Conservation (phyloP, 1,140 invertebrate genomes). For the Zaprionus nigranus region DNA sequence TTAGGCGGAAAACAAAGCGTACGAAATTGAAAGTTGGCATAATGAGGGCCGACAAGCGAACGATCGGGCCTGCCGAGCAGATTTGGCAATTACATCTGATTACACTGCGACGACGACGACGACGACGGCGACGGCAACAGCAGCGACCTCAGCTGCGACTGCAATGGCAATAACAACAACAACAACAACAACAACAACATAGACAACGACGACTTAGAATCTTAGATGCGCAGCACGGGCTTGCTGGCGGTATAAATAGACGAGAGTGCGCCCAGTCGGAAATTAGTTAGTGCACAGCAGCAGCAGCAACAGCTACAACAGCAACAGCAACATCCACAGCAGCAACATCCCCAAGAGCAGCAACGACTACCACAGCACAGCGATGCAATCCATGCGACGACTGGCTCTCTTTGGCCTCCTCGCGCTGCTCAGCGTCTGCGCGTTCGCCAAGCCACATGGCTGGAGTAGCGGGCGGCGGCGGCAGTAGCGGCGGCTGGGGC, state of each 20-base stretch:
- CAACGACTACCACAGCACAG: conserved; percentile 39
- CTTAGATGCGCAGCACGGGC: conserved; percentile 49
- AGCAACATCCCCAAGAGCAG: background rate
- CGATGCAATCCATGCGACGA: conserved; percentile 64
- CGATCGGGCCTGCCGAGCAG: conserved; percentile 39
- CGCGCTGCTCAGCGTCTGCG: conserved; percentile 43
- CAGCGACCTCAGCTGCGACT: background rate
- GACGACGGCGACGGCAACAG: conserved; percentile 15
- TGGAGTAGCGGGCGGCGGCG: conserved; percentile 46
- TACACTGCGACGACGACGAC: conserved; percentile 49
- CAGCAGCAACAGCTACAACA: conserved; percentile 31
- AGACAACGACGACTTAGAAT: conserved; percentile 42
- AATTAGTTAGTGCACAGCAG: conserved; percentile 76
- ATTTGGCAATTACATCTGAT: conserved; percentile 80
- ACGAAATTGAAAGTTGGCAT: conserved; percentile 71
- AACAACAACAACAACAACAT: too few relatives aligned
- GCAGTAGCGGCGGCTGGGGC: conserved; percentile 45
- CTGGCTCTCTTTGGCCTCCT: conserved; percentile 48
- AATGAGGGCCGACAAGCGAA: conserved; percentile 51
- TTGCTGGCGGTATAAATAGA: conserved; percentile 66
- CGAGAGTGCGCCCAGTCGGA: conserved; percentile 61
- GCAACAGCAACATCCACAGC: conserved; percentile 9
- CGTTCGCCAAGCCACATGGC: conserved; percentile 61
- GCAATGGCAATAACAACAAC: background rate
- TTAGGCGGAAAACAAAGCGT: conserved; percentile 49